Evolutionary conservation across 2,797 vertebrate genomes (phyloP).

Genomic region (Enteromius trimaculatus): DNA sequence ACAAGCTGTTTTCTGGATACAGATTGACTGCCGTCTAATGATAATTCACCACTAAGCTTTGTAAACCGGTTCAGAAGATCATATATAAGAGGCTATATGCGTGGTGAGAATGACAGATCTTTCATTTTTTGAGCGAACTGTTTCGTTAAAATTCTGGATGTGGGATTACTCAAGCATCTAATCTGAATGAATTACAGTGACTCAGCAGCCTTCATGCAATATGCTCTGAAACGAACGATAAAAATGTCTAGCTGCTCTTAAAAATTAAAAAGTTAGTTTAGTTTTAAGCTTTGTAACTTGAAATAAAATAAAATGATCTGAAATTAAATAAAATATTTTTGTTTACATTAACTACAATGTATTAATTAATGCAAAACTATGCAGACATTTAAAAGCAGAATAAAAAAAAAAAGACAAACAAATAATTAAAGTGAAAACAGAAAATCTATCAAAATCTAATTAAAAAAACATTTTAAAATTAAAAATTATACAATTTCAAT

Average conservation of each 20-base stretch:
- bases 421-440: neutral
- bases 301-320: neutral
- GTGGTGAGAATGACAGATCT: neutral
- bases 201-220: constrained; percentile 37
- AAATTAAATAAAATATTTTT: neutral
- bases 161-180: constrained; percentile 35
- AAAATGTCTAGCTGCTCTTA: constrained; percentile 1
- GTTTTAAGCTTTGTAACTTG: neutral
- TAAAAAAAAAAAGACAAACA: neutral
- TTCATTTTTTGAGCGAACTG: neutral
- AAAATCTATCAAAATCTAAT: neutral
- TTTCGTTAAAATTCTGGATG: neutral
- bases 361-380: neutral
- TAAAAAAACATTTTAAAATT: neutral
- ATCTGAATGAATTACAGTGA: constrained; percentile 45
- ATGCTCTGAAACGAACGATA: neutral
- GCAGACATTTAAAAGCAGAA: neutral
- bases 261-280: neutral
- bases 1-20: neutral
- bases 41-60: neutral
- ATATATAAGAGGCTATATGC: neutral
- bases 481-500: neutral
- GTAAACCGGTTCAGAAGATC: neutral
- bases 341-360: neutral
- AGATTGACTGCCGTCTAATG: neutral